Base-by-base conservation (phyloP, 2,888 invertebrate genomes). In the Gastrophysa polygoni region DNA sequence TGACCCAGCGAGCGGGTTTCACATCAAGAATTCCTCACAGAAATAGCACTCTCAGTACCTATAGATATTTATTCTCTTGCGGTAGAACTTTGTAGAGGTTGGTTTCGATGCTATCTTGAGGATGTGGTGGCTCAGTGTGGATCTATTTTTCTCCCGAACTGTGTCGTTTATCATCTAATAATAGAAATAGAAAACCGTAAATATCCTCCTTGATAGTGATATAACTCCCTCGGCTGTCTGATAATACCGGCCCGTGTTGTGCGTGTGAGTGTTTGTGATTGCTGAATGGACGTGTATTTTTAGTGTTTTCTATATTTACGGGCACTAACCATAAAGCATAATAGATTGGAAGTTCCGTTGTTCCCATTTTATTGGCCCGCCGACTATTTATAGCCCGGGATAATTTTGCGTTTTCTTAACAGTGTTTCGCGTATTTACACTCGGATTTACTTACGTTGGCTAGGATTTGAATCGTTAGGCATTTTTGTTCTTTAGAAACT, bases 271-370 rank as follows among this genome's bases (percentile, higher is more conserved):
- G 38, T 38, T 38, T 60, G n/a, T n/a, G 61, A 66, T 63, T 61
- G 63, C 51, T 54, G 54, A 54, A 54, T 54, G 65, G 32, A 32
- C 32, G 34, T 28, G 51, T 63, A 63, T 63, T 65, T 65, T 65
- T 65, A 57, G 62, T 57, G 57, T 56, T 62, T 59, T 59, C 65
- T 65, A 65, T 65, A 63, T 63, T 66, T 60, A 59, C 54, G 46
- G 51, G 20, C 57, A 59, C 54, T 43, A 54, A 43, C 61, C 59
- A 66, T 66, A 66, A 61, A 61, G 58, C 49, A 61, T 63, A 65
- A 59, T 62, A 61, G 58, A 66, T 66, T 63, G 57, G 55, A 63
- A 57, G 60, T 47, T 66, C 60, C 56, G 63, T 66, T 66, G 62
- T 66, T 66, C 58, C 43, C 61, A 56, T 66, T 66, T 63, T 59